Base-by-base conservation (phyloP, 2,888 invertebrate species). In the Cryptocephalus primarius region DNA sequence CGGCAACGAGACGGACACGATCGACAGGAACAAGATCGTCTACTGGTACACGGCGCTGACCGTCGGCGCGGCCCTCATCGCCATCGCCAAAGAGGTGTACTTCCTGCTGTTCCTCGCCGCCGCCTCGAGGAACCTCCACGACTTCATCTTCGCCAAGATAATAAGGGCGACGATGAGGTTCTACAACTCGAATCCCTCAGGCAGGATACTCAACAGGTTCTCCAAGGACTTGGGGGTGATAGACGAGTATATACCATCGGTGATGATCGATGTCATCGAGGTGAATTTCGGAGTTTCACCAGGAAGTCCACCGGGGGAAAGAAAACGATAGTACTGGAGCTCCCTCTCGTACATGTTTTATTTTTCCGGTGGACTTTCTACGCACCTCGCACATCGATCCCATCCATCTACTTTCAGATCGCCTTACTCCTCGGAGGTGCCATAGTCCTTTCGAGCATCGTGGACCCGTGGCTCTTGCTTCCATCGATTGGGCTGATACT, bases 391-490 rank as follows among this genome's bases (percentile, higher is more conserved):
- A 22, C 22, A 22, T 22, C 2, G n/a, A n/a, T n/a, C n/a, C n/a
- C n/a, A 22, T 22, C 22, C 6, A 6, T 22, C 3, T 36, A 36
- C 48, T 60, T 62, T 48, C 45, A 65, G 64, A 61, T 65, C 44
- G 53, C 56, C 1, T 67, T 82, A 22, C 69, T 77, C 0, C 69
- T 89, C 39, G 69, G 83, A 12, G 88, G 88, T 9, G 80, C 88
- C 11, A 72, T 86, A 8, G 72, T 83, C 0, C 80, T 91, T 36
- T 80, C 88, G 0, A 78, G 80, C 9, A 62, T 83, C 2, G 80
- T 86, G 8, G 88, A 87, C 69, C 80, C 79, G 55, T 80, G 80
- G 76, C 69, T 86, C 1, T 54, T 85, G 38, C 57, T 84, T 13
- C 83, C 85, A 0, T 83, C 86, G 0, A 67, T 75, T 0, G 62